Percentiles rank a stretch among this genome's conserved stretches.
Evolutionary conservation across 2,113 vertebrate genomes (phyloP).

Genomic region (Verasper variegatus): DNA sequence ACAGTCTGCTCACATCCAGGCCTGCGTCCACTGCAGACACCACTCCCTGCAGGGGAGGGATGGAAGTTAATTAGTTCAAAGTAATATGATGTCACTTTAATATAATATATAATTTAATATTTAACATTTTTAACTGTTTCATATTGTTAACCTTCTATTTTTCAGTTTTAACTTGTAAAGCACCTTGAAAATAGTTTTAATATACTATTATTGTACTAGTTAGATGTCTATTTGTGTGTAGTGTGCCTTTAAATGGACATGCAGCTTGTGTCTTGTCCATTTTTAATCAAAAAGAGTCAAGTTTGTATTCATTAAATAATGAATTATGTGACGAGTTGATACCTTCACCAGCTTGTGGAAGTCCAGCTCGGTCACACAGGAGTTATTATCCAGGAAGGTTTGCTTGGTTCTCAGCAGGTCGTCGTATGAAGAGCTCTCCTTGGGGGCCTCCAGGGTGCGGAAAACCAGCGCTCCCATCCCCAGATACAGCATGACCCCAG

Average conservation of each 20-base stretch:
- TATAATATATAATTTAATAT: too few relatives aligned
- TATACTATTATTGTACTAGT: too few relatives aligned
- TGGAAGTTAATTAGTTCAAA: neutral
- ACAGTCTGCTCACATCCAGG: slow-evolving; percentile 79
- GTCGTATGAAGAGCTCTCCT: slow-evolving; percentile 77
- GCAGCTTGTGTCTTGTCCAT: neutral
- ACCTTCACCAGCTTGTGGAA: slow-evolving; percentile 86
- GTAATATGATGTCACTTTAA: neutral
- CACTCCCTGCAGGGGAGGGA: slow-evolving; percentile 79
- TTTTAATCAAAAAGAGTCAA: neutral
- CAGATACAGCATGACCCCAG: slow-evolving; percentile 88
- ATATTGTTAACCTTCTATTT: too few relatives aligned
- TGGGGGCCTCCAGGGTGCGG: slow-evolving; percentile 84
- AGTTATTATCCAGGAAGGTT: slow-evolving; percentile 82
- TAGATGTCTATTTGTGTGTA: too few relatives aligned
- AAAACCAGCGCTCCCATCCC: slow-evolving; percentile 89
- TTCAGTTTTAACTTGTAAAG: too few relatives aligned
- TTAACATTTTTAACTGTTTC: too few relatives aligned
- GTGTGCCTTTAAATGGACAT: too few relatives aligned
- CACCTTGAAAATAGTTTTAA: too few relatives aligned
- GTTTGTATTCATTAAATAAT: neutral
- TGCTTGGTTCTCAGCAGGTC: slow-evolving; percentile 68
- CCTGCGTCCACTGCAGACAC: slow-evolving; percentile 84
- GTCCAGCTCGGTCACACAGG: slow-evolving; percentile 78
- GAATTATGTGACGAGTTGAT: too few relatives aligned